A percentile compares a stretch with the other conserved stretches of the same genome.
Evolutionary conservation across 1,140 invertebrate genomes (phyloP).

Genomic region (Tetramorium simillimum): DNA sequence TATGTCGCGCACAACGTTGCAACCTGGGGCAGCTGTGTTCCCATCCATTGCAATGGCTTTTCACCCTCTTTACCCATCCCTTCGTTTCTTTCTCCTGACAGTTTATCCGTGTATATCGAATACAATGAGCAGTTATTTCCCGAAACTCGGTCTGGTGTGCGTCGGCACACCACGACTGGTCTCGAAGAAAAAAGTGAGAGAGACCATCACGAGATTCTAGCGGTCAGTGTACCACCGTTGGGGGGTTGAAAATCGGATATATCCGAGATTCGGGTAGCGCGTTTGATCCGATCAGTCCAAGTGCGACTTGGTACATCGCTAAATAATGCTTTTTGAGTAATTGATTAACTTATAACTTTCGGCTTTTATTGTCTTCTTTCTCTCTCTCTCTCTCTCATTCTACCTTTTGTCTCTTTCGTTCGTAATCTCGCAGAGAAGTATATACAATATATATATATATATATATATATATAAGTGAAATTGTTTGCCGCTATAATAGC

Average conservation of each 20-base stretch:
- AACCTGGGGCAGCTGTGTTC: constrained; percentile 31
- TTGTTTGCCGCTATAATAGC: neutral
- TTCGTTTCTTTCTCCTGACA: neutral
- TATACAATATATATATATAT: too few relatives aligned
- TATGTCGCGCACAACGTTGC: neutral
- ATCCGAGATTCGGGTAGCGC: constrained; percentile 6
- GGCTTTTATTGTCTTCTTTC: constrained; percentile 15
- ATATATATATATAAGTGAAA: neutral
- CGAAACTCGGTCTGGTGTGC: constrained; percentile 21
- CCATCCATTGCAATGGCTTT: constrained; percentile 33
- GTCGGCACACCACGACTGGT: neutral
- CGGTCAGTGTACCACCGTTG: neutral
- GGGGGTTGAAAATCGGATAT: neutral
- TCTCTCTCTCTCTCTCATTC: neutral
- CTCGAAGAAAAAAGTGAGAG: neutral
- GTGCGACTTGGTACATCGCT: constrained; percentile 36
- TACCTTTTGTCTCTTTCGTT: neutral
- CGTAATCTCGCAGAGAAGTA: neutral
- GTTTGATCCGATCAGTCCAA: constrained; percentile 64
- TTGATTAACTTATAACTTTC: constrained; percentile 28
- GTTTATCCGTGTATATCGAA: constrained; percentile 51
- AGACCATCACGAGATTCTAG: neutral
- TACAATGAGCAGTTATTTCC: constrained; percentile 47
- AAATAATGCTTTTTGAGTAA: constrained; percentile 56
- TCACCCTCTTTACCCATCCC: constrained; percentile 29